Base-by-base conservation (phyloP, 2,888 invertebrate species). In the Melanchra persicariae region DNA sequence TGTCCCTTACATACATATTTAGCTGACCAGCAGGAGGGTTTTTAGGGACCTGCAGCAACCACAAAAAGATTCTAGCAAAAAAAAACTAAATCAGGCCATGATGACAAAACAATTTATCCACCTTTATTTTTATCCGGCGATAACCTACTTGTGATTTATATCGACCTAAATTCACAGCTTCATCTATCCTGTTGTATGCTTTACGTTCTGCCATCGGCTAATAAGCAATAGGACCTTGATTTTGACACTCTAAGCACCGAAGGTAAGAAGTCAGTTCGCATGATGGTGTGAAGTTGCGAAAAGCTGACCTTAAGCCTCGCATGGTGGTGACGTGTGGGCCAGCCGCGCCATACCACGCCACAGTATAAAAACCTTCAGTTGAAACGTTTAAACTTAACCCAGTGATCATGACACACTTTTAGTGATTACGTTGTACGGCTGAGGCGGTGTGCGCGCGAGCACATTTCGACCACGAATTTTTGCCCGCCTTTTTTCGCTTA, bases 351-450 rank as follows among this genome's bases (percentile, higher is more conserved):
- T 70, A 52, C 73, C 62, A 70, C 75, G 79, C 71, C 70, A 57
- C 77, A 59, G 63, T 43, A 64, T 72, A 76, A 77, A 84, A 84
- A 84, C 84, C 84, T 84, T 84, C 84, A 74, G 76, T 92, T 92
- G 81, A 70, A 83, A 82, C 84, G 92, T 94, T 95, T 95, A 95
- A 96, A 96, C 95, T 96, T 96, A 94, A 96, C 96, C 96, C 91
- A 96, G 92, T 96, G 95, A 95, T 95, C 96, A 95, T 96, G 96
- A 95, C 96, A 95, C 87, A 96, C 94, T 93, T 96, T 91, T 87
- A 87, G 87, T 92, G 95, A 94, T 95, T 95, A 93, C 94, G 93
- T 12, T 37, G 37, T 88, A 84, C 78, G 89, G 74, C 79, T 88
- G 82, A 68, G 90, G 65, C 81, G 88, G 90, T 91, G 91, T 86